phyloP scores from a whole-genome alignment of 2,113 vertebrate genomes.

The Hylia prasina region DNA sequence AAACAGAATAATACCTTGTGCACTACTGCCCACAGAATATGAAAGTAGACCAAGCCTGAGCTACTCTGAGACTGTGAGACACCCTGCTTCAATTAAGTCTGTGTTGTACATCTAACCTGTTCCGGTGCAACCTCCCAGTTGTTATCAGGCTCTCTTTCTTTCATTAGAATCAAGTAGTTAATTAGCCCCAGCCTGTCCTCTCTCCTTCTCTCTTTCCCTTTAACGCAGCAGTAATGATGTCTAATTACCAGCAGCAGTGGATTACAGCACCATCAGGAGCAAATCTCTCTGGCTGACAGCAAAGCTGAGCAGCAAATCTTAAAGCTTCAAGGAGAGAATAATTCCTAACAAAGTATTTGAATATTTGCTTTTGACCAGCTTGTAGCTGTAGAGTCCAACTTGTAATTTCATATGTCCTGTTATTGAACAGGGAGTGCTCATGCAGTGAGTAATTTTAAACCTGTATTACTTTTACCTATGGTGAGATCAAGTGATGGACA shows the following conservation, averaged over 20 bases:
- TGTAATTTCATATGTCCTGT: background rate
- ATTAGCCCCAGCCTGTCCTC: conserved; percentile 80
- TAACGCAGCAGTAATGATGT: conserved; percentile 78
- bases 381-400: conserved; percentile 3
- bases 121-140: conserved; percentile 70
- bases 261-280: conserved; percentile 74
- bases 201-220: conserved; percentile 74
- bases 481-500: conserved; percentile 26
- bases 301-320: conserved; percentile 62
- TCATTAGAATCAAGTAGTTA: conserved; percentile 82
- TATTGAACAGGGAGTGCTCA: background rate
- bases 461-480: conserved; percentile 33
- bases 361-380: conserved; percentile 36
- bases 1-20: background rate
- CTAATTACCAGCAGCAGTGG: conserved; percentile 81
- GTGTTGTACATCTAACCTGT: conserved; percentile 59
- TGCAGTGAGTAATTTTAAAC: conserved; percentile 13
- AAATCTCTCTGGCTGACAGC: conserved; percentile 69
- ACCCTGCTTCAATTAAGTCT: conserved; percentile 68
- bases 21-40: conserved; percentile 15
- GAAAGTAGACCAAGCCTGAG: conserved; percentile 51
- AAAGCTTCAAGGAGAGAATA: conserved; percentile 61
- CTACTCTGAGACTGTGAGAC: conserved; percentile 47
- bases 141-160: conserved; percentile 76
- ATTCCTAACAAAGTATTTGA: conserved; percentile 36